Percentiles rank a stretch among this genome's conserved stretches.
Evolutionary conservation across 2,113 vertebrate species (phyloP).

Genomic region (Apodemus speciosus): DNA sequence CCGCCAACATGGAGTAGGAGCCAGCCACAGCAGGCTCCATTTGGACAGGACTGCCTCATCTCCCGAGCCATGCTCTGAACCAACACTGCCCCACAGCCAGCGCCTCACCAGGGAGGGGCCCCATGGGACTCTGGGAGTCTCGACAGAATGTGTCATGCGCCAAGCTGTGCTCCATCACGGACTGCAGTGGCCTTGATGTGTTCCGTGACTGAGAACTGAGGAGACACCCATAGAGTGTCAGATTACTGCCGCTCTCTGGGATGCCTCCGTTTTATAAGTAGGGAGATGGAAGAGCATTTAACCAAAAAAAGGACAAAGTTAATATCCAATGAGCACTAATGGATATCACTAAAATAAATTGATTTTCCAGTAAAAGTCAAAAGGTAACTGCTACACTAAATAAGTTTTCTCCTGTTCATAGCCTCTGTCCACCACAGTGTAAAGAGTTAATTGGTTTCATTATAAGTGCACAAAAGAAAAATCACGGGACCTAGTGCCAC

Average conservation of each 20-base stretch:
- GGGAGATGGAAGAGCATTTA: not conserved
- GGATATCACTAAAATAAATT: conserved; percentile 58
- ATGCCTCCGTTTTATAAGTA: fast-evolving
- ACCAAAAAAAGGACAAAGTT: not conserved
- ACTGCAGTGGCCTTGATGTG: not conserved
- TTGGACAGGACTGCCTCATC: not conserved
- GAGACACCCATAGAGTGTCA: fast-evolving
- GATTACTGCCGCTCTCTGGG: no score
- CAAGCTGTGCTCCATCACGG: fast-evolving
- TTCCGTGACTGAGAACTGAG: not conserved
- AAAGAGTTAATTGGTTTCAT: conserved; percentile 80
- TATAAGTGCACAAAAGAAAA: conserved; percentile 52
- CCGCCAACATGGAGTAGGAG: fast-evolving
- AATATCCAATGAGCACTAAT: conserved; percentile 31
- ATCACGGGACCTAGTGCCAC: no score
- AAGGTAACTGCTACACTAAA: conserved; percentile 76
- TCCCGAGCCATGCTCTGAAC: fast-evolving
- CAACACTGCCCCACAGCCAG: not conserved
- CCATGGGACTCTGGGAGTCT: not conserved
- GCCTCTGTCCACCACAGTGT: conserved; percentile 55
- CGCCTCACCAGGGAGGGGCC: not conserved
- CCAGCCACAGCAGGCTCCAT: no score
- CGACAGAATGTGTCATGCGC: not conserved
- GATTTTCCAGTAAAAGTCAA: conserved; percentile 80
- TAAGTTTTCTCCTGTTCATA: conserved; percentile 43